Percentiles rank a stretch among this genome's conserved stretches.
Conservation (phyloP, 2,888 invertebrate genomes). For the Cryptus viduatorius region DNA sequence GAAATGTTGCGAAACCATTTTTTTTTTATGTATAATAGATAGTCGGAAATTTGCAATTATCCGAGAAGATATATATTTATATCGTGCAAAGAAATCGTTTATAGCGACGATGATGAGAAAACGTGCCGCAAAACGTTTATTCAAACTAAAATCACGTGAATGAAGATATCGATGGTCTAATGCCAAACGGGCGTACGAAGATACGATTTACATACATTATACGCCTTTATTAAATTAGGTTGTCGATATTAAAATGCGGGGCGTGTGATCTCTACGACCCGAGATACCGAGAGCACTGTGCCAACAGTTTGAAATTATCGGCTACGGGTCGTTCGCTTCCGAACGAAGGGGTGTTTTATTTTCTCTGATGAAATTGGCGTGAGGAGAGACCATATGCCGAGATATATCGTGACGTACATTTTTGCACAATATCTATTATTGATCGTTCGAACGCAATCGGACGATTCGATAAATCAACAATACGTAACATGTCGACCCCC, state of each 20-base stretch:
- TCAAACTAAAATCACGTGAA: constrained; percentile 75
- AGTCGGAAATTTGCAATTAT: neutral
- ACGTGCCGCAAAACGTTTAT: constrained; percentile 58
- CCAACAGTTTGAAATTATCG: constrained; percentile 46
- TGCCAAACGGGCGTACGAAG: too few species aligned
- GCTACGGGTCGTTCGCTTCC: constrained; percentile 39
- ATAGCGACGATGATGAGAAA: constrained; percentile 42
- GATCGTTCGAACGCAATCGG: constrained; percentile 26
- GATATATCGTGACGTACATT: constrained; percentile 33
- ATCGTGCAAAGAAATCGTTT: constrained; percentile 12
- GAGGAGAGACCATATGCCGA: constrained; percentile 37
- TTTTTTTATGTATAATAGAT: constrained; percentile 26
- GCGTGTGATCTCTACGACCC: constrained; percentile 76
- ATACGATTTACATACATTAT: too few species aligned
- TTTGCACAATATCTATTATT: constrained; percentile 51
- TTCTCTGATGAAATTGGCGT: constrained; percentile 32
- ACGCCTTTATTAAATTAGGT: too few species aligned
- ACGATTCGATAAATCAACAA: neutral
- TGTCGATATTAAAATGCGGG: constrained; percentile 68
- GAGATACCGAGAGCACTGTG: constrained; percentile 68
- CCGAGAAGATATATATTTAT: neutral
- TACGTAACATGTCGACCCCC: neutral
- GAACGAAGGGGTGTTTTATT: neutral
- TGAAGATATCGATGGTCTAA: constrained; percentile 42
- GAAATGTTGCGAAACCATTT: constrained; percentile 61